Base-by-base conservation (phyloP, 2,797 vertebrate genomes). In the Gymnopithys bicolor region DNA sequence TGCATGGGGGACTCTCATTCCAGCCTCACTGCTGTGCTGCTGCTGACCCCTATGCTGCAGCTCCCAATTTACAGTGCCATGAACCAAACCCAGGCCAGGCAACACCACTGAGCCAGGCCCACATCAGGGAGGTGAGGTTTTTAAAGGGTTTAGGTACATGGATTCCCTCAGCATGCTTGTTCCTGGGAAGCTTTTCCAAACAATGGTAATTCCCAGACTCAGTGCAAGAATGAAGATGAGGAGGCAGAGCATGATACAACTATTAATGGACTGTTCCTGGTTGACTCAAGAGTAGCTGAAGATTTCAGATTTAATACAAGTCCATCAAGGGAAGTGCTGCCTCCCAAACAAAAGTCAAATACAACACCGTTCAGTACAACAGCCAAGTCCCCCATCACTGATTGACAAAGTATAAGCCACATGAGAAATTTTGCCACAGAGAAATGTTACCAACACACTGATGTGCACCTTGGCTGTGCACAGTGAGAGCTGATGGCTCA, bases 171-270 rank as follows among this genome's bases (percentile, higher is more conserved):
- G 23, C 1, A 0, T 3, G 3, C 12, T 59, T 0, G 2, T 11
- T 83, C 23, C 52, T 17, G 25, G 46, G 37, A 19, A 80, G 32
- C 19, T 60, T 75, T 52, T 70, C 62, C 62, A 56, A 56, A 32
- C 2, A 1, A 25, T 1, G 4, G 14, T 14, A 7, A 63, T 25
- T 48, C 25, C 39, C 7, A 4, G 18, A 21, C 45, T n/a, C 24
- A 39, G 18, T 2, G 8, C 23, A 49, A 21, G 33, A 37, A 18
- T 0, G 1, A 39, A 64, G 24, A n/a, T 0, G 0, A 33, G 27
- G n/a, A 46, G 24, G 9, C 15, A 11, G 7, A 11, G 30, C 11
- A 63, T 45, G 48, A 49, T 5, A 23, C 1, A 1, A 27, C 39
- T n/a, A 19, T 39, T 24, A 11, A 24, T 16, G 10, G 13, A 9